These are phyloP conservation scores for Cottoperca gobio DNA, from an alignment of 2,797 vertebrate genomes.

Conservation along the genomic window DNA sequence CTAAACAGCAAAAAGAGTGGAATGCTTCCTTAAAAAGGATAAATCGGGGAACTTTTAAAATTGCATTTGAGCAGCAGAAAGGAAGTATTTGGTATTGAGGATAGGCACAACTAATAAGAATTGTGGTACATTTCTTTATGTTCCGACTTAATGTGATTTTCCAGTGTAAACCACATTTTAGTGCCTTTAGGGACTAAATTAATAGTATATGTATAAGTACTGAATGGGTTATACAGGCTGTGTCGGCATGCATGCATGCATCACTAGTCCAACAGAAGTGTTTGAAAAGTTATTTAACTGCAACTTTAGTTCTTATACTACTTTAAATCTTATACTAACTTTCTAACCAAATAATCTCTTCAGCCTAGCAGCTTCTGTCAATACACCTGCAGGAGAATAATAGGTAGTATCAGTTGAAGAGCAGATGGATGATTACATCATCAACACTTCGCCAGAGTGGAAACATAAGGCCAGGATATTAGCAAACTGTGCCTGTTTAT, in stretches of 20 bases:
- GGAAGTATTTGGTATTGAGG: neutral
- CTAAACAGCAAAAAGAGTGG: too few relatives aligned
- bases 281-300: conserved; percentile 3
- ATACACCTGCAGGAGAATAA: conserved; percentile 22
- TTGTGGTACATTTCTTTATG: neutral
- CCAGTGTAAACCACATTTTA: neutral
- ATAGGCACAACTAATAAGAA: neutral
- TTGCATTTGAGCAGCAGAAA: neutral
- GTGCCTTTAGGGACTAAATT: too few relatives aligned
- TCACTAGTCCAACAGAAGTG: neutral
- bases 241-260: neutral
- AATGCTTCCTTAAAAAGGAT: neutral
- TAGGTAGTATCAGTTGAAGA: conserved; percentile 6
- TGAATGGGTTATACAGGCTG: neutral
- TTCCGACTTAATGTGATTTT: neutral
- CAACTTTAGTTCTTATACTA: too few relatives aligned
- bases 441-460: conserved; percentile 19
- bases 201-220: too few relatives aligned
- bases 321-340: conserved; percentile 6
- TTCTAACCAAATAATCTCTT: conserved; percentile 8
- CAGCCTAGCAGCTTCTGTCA: conserved; percentile 28
- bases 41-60: neutral
- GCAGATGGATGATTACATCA: conserved; percentile 30
- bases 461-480: conserved; percentile 8
- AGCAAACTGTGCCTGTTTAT: conserved; percentile 15